Percentiles rank a stretch among this genome's conserved stretches.
Conservation (phyloP, 2,113 vertebrate genomes). For the Fregata magnificens region DNA sequence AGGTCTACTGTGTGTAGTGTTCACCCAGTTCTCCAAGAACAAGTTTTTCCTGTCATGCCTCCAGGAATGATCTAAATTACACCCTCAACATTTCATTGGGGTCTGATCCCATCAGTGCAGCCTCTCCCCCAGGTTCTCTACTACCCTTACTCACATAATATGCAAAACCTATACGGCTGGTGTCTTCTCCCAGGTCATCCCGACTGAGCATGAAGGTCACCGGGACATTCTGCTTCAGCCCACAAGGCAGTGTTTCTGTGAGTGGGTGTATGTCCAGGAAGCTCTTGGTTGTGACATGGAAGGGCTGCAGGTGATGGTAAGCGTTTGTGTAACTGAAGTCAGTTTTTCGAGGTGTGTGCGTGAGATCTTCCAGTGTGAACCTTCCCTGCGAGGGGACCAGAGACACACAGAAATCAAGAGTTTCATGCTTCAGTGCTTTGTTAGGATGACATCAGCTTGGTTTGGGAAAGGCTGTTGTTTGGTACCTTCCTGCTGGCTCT, state of each 20-base stretch:
- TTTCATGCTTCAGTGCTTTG: background rate
- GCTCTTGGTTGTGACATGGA: slow-evolving; percentile 55
- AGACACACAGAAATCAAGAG: background rate
- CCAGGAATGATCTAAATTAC: background rate
- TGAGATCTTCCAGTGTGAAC: slow-evolving; percentile 40
- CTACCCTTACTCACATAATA: slow-evolving; percentile 62
- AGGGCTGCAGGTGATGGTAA: slow-evolving; percentile 53
- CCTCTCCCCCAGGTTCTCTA: background rate
- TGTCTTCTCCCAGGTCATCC: slow-evolving; percentile 32
- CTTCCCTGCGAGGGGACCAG: slow-evolving; percentile 40
- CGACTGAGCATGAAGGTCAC: slow-evolving; percentile 48
- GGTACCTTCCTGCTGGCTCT: background rate
- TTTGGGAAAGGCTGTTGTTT: background rate
- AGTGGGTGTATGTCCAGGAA: slow-evolving; percentile 44
- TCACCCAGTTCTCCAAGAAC: background rate
- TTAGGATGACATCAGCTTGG: background rate
- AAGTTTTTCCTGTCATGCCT: background rate
- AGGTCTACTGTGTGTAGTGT: background rate
- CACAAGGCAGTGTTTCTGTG: slow-evolving; percentile 15
- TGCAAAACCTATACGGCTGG: slow-evolving; percentile 42
- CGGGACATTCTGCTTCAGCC: slow-evolving; percentile 21
- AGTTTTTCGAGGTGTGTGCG: background rate
- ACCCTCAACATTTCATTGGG: background rate
- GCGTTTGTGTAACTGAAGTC: background rate
- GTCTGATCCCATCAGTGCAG: background rate